phyloP scores from a whole-genome alignment of 2,888 invertebrate genomes.

The Tenthredo distinguenda region DNA sequence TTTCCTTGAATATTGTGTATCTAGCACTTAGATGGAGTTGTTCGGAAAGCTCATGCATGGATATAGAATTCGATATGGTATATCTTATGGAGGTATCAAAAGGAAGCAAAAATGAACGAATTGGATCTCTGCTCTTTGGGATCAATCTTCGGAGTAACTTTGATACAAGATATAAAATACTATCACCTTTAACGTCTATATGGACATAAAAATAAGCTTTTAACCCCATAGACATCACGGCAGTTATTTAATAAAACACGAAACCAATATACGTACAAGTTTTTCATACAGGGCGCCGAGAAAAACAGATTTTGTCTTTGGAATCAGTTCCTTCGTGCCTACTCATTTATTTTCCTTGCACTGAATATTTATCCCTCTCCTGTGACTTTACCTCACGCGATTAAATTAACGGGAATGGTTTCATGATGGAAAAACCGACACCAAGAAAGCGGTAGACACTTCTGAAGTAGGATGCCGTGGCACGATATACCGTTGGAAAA shows the following conservation, averaged over 20 bases:
- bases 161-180: constrained; percentile 14
- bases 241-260: not conserved
- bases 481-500: not conserved
- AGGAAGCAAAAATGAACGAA: not conserved
- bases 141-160: constrained; percentile 14
- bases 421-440: not conserved
- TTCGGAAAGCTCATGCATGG: not conserved
- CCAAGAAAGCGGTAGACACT: not conserved
- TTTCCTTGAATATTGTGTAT: not conserved
- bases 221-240: not conserved
- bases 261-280: not conserved
- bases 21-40: not conserved
- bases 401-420: constrained; percentile 27
- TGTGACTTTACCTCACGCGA: not conserved
- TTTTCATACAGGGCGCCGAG: not conserved
- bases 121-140: not conserved
- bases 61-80: not conserved
- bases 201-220: not conserved
- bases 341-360: constrained; percentile 2
- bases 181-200: not conserved
- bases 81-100: not conserved
- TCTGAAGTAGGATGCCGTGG: not conserved
- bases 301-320: not conserved
- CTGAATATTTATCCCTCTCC: not conserved
- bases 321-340: not conserved